A percentile compares a stretch with the other conserved stretches of the same genome.
Evolutionary conservation across 2,797 vertebrate species (phyloP).

Genomic region (Antennarius maculatus): DNA sequence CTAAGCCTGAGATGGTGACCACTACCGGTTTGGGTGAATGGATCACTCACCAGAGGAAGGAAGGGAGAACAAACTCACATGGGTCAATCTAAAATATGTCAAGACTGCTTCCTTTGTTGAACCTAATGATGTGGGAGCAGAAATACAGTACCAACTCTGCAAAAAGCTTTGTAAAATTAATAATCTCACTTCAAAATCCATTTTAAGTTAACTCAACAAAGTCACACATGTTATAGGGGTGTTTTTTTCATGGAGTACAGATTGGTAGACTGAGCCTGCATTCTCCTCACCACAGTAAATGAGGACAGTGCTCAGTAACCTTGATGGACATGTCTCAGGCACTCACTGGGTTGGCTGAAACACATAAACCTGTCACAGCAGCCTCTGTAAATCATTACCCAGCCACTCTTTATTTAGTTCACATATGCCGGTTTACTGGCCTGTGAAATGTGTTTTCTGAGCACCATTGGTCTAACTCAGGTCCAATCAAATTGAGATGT

Average conservation of each 20-base stretch:
- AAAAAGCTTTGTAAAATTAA: slow-evolving; percentile 57
- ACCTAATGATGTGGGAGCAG: slow-evolving; percentile 60
- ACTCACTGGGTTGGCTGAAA: slow-evolving; percentile 73
- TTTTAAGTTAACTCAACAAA: slow-evolving; percentile 21
- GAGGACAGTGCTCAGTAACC: slow-evolving; percentile 78
- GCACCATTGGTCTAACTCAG: slow-evolving; percentile 74
- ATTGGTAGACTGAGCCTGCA: slow-evolving; percentile 27
- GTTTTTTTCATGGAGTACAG: slow-evolving; percentile 40
- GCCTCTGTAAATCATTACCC: slow-evolving; percentile 82
- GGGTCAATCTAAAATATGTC: slow-evolving; percentile 72
- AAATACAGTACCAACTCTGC: slow-evolving; percentile 42
- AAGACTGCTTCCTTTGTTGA: slow-evolving; percentile 72
- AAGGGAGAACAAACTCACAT: slow-evolving; percentile 68
- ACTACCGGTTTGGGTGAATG: slow-evolving; percentile 50
- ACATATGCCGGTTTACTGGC: slow-evolving; percentile 82
- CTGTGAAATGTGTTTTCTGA: slow-evolving; percentile 82
- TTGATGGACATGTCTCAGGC: slow-evolving; percentile 79
- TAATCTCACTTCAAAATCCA: slow-evolving; percentile 50
- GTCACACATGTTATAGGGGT: slow-evolving; percentile 21
- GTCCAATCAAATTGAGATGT: slow-evolving; percentile 78
- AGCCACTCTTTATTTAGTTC: slow-evolving; percentile 83
- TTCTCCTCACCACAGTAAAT: slow-evolving; percentile 69
- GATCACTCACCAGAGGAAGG: slow-evolving; percentile 71
- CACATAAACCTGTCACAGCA: slow-evolving; percentile 82
- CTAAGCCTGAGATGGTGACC: slow-evolving; percentile 57